Evolutionary conservation across 2,888 invertebrate species (phyloP).

Genomic region (Trypoxylon attenuatum): DNA sequence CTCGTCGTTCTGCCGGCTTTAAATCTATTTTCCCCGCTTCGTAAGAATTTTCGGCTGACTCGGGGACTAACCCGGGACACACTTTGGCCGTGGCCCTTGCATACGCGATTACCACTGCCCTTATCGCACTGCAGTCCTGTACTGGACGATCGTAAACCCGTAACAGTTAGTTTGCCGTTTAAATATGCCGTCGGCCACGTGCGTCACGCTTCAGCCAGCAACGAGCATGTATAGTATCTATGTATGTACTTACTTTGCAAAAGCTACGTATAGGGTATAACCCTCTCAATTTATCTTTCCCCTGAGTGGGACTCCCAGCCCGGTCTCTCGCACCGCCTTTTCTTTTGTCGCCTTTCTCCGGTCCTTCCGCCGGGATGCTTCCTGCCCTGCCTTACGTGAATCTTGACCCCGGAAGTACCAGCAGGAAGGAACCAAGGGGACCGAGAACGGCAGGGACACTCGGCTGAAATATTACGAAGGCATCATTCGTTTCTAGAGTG

Average conservation of each 20-base stretch:
- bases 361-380: constrained; percentile 25
- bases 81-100: not conserved
- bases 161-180: constrained; percentile 22
- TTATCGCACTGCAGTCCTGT: not conserved
- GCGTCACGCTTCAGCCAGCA: constrained; percentile 29
- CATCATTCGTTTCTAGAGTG: constrained; percentile 56
- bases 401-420: constrained; percentile 55
- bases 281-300: constrained; percentile 50
- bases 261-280: constrained; percentile 25
- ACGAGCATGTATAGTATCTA: constrained; percentile 18
- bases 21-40: not conserved
- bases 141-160: constrained; percentile 20
- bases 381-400: constrained; percentile 50
- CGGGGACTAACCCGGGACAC: not conserved
- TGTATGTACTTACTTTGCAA: constrained; percentile 8
- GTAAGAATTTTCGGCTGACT: not conserved
- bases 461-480: constrained; percentile 61
- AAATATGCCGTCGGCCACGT: constrained; percentile 17
- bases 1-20: not conserved
- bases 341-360: constrained; percentile 46
- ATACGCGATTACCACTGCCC: not conserved
- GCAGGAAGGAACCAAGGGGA: constrained; percentile 10
- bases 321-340: constrained; percentile 30
- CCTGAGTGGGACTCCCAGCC: constrained; percentile 5
- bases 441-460: constrained; percentile 1